Evolutionary conservation across 35 echinoderm and acorn worm species (phyloP).

Genomic region (Holothuria glaberrima): DNA sequence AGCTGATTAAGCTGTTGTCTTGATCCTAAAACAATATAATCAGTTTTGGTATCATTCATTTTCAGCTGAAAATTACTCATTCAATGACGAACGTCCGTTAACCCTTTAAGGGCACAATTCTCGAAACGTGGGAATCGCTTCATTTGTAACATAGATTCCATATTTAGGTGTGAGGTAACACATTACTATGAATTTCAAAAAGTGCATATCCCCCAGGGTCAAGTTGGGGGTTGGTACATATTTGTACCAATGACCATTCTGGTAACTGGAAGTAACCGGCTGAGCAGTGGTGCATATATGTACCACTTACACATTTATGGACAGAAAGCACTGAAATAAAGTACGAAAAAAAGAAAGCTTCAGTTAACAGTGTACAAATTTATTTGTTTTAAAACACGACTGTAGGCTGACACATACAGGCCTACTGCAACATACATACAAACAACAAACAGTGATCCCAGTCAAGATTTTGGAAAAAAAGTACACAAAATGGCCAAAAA

Average conservation of each 20-base stretch:
- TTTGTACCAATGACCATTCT: constrained; percentile 33
- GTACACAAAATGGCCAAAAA: too few species aligned
- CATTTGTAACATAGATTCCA: constrained; percentile 9
- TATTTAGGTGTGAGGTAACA: constrained; percentile 33
- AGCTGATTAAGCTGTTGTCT: too few species aligned
- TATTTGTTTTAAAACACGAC: not conserved
- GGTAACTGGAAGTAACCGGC: constrained; percentile 5
- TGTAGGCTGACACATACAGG: constrained; percentile 23
- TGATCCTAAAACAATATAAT: too few species aligned
- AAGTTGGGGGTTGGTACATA: constrained; percentile 36
- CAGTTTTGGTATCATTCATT: too few species aligned
- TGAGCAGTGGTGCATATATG: constrained; percentile 39
- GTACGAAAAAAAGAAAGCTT: constrained; percentile 33
- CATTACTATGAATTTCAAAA: constrained; percentile 13
- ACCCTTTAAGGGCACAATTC: constrained; percentile 20
- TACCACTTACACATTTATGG: constrained; percentile 20
- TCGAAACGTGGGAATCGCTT: constrained; percentile 23
- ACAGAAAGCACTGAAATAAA: constrained; percentile 44
- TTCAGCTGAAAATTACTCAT: too few species aligned
- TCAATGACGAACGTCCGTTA: too few species aligned
- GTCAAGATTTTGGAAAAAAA: too few species aligned
- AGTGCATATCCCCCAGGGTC: constrained; percentile 16
- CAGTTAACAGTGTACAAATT: constrained; percentile 9
- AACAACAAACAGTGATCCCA: too few species aligned
- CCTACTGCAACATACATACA: constrained; percentile 12